Evolutionary conservation across 2,797 vertebrate species (phyloP).

Genomic region (Linurgus olivaceus): DNA sequence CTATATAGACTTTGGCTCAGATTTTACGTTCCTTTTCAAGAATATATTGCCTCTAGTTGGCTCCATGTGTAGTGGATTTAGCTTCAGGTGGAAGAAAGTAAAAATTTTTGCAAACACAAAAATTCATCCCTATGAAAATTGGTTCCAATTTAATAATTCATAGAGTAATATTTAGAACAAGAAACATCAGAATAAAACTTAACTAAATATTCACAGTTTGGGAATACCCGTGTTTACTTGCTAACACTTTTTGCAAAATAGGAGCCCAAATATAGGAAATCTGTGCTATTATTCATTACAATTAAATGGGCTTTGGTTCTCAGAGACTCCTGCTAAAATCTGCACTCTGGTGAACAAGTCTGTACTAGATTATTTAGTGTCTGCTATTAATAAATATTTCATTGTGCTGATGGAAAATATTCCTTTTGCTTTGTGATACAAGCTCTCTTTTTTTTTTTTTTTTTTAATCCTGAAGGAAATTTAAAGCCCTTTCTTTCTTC

Average conservation of each 20-base stretch:
- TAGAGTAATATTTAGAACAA: conserved; percentile 70
- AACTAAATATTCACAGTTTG: conserved; percentile 84
- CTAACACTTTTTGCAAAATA: conserved; percentile 72
- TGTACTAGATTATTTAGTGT: conserved; percentile 65
- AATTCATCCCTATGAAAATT: conserved; percentile 16
- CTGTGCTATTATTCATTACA: conserved; percentile 62
- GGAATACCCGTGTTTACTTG: conserved; percentile 83
- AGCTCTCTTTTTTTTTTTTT: background rate
- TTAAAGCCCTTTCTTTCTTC: background rate
- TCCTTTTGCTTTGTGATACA: conserved; percentile 75
- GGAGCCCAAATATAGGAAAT: conserved; percentile 80
- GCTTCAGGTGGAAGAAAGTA: conserved; percentile 31
- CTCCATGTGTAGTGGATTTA: background rate
- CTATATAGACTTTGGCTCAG: background rate
- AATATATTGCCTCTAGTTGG: background rate
- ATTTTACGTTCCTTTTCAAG: background rate
- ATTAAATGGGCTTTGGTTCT: conserved; percentile 73
- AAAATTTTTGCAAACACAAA: conserved; percentile 46
- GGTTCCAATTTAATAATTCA: conserved; percentile 72
- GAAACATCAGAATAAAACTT: conserved; percentile 74
- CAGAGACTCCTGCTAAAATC: conserved; percentile 61
- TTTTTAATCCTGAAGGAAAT: background rate
- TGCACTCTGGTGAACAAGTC: conserved; percentile 49
- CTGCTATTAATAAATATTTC: conserved; percentile 79
- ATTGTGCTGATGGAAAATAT: conserved; percentile 77